Evolutionary conservation across 2,888 invertebrate genomes (phyloP).

Genomic region (Trachelus tabidus): DNA sequence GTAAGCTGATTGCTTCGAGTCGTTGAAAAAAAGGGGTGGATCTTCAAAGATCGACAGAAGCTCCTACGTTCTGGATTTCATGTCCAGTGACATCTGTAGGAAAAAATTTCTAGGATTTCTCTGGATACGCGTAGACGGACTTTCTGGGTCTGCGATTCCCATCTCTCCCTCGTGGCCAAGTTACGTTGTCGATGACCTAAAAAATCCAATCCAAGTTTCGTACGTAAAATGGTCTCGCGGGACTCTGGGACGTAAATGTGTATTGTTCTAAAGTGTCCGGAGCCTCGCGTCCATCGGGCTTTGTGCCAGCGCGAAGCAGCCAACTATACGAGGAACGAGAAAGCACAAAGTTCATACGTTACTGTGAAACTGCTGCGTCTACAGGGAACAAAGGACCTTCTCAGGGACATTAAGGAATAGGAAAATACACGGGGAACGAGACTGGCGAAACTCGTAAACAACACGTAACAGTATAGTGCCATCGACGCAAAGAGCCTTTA

Average conservation of each 20-base stretch:
- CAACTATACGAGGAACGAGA: slow-evolving; percentile 34
- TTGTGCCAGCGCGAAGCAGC: slow-evolving; percentile 41
- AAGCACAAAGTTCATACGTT: slow-evolving; percentile 45
- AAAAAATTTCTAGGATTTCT: background rate
- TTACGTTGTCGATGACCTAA: slow-evolving; percentile 26
- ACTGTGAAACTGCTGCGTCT: slow-evolving; percentile 41
- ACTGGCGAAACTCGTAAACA: slow-evolving; percentile 40
- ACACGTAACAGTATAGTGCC: background rate
- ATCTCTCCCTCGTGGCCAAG: background rate
- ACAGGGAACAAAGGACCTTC: slow-evolving; percentile 47
- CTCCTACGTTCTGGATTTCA: background rate
- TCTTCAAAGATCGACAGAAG: background rate
- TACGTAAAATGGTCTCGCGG: slow-evolving; percentile 30
- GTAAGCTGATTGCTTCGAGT: background rate
- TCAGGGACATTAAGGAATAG: slow-evolving; percentile 43
- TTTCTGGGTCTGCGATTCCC: background rate
- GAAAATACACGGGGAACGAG: slow-evolving; percentile 42
- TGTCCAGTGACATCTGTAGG: background rate
- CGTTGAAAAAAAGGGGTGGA: background rate
- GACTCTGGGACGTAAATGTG: slow-evolving; percentile 15
- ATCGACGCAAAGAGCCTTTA: background rate
- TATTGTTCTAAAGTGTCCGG: slow-evolving; percentile 32
- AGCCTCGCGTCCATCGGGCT: slow-evolving; percentile 25
- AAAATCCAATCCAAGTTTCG: slow-evolving; percentile 41
- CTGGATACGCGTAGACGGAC: background rate